These are phyloP conservation scores for Sericinus montela DNA, from an alignment of 2,888 invertebrate species.

Conservation along the genomic window DNA sequence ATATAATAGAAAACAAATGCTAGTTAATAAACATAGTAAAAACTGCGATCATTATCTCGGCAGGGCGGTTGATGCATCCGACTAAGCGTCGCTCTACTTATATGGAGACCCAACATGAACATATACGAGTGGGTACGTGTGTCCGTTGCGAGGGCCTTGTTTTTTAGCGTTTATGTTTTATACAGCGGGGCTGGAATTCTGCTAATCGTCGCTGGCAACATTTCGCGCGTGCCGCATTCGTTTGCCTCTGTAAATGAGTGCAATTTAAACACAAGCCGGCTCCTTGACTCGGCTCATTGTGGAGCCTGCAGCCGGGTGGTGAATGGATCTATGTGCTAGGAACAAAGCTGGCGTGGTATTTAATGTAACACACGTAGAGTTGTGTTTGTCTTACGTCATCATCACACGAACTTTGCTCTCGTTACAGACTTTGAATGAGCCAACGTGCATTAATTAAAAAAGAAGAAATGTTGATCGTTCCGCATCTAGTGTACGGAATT, in stretches of 20 bases:
- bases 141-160: slow-evolving; percentile 62
- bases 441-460: too few relatives aligned
- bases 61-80: slow-evolving; percentile 39
- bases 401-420: too few relatives aligned
- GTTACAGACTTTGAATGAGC: too few relatives aligned
- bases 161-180: slow-evolving; percentile 71
- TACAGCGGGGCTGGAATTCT: slow-evolving; percentile 65
- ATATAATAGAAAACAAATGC: slow-evolving; percentile 23
- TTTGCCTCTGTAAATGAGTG: slow-evolving; percentile 64
- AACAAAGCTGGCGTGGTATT: slow-evolving; percentile 11
- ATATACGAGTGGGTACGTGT: slow-evolving; percentile 39
- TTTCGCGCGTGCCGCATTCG: slow-evolving; percentile 61
- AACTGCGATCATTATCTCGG: slow-evolving; percentile 40
- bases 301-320: slow-evolving; percentile 28
- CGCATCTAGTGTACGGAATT: too few relatives aligned
- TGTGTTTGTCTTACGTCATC: not conserved
- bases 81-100: slow-evolving; percentile 35
- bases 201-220: slow-evolving; percentile 71
- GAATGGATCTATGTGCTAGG: slow-evolving; percentile 28
- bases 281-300: slow-evolving; percentile 37
- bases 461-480: too few relatives aligned
- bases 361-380: slow-evolving; percentile 11
- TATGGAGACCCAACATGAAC: slow-evolving; percentile 56
- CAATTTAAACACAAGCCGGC: slow-evolving; percentile 60
- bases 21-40: slow-evolving; percentile 26